phyloP scores from a whole-genome alignment of 1,140 invertebrate species.

The Sarcophaga bullata region DNA sequence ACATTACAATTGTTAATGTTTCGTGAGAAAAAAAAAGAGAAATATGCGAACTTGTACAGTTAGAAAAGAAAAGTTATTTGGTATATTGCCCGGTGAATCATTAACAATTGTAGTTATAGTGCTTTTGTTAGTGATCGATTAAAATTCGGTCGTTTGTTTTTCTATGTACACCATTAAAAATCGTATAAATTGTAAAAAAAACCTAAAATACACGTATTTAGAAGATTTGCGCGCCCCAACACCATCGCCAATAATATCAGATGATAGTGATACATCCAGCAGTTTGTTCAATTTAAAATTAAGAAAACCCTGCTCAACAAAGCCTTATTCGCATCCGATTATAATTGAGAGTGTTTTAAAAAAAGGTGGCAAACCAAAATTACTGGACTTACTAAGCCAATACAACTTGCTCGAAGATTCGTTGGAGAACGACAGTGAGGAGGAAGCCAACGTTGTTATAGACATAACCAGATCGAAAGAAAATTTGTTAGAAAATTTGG shows the following conservation, averaged over 20 bases:
- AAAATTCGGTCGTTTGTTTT: neutral
- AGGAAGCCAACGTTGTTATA: neutral
- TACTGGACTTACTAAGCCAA: neutral
- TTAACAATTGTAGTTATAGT: neutral
- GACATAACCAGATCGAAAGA: neutral
- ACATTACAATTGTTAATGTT: conserved; percentile 22
- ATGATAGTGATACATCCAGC: neutral
- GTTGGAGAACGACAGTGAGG: neutral
- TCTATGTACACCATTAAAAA: neutral
- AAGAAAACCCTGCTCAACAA: neutral
- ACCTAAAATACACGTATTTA: conserved; percentile 11
- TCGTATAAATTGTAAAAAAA: conserved; percentile 24
- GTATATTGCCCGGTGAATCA: too few relatives aligned
- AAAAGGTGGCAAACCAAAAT: conserved; percentile 15
- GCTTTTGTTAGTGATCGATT: neutral
- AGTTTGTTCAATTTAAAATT: neutral
- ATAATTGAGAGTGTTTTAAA: conserved; percentile 10
- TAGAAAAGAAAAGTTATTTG: too few relatives aligned
- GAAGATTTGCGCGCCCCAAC: conserved; percentile 28
- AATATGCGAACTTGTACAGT: neutral
- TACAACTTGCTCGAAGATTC: neutral
- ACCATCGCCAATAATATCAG: conserved; percentile 29
- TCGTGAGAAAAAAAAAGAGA: neutral
- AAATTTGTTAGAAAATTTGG: neutral
- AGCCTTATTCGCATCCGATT: neutral